phyloP scores from a whole-genome alignment of 2,797 vertebrate species.

The Scleropages formosus region DNA sequence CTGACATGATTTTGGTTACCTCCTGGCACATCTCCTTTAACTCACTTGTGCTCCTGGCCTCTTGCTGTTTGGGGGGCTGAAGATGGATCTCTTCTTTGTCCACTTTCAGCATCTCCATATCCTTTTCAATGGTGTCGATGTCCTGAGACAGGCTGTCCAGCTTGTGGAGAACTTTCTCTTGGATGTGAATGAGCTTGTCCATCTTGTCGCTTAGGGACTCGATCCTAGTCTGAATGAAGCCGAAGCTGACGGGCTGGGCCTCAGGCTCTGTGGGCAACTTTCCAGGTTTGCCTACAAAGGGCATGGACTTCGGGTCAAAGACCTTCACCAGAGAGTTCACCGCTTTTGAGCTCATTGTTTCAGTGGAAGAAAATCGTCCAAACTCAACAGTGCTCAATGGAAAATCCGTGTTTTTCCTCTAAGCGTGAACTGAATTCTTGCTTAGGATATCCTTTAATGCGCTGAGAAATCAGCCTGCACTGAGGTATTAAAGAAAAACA shows the following conservation, averaged over 20 bases:
- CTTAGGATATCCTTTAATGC: neutral
- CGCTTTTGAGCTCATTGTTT: constrained; percentile 62
- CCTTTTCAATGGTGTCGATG: constrained; percentile 73
- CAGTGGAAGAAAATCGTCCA: neutral
- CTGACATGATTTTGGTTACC: constrained; percentile 78
- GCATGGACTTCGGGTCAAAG: constrained; percentile 49
- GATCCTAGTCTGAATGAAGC: constrained; percentile 74
- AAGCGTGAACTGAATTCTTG: neutral
- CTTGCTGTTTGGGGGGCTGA: constrained; percentile 48
- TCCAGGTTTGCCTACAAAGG: constrained; percentile 12
- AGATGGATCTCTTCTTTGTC: constrained; percentile 70
- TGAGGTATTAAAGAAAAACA: constrained; percentile 34
- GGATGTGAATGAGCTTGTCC: constrained; percentile 78
- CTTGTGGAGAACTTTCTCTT: constrained; percentile 78
- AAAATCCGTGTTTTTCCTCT: neutral
- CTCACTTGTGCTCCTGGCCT: constrained; percentile 55
- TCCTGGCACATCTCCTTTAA: constrained; percentile 76
- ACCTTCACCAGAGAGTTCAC: constrained; percentile 63
- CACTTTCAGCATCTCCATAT: constrained; percentile 72
- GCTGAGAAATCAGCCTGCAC: constrained; percentile 39
- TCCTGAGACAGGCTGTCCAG: constrained; percentile 81
- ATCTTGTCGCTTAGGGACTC: constrained; percentile 82
- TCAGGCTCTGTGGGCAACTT: constrained; percentile 40
- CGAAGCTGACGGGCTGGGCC: constrained; percentile 56
- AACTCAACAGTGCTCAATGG: neutral